Percentiles rank a stretch among this genome's conserved stretches.
phyloP scores from a whole-genome alignment of 1,140 invertebrate species.

The Papilio dardanus region DNA sequence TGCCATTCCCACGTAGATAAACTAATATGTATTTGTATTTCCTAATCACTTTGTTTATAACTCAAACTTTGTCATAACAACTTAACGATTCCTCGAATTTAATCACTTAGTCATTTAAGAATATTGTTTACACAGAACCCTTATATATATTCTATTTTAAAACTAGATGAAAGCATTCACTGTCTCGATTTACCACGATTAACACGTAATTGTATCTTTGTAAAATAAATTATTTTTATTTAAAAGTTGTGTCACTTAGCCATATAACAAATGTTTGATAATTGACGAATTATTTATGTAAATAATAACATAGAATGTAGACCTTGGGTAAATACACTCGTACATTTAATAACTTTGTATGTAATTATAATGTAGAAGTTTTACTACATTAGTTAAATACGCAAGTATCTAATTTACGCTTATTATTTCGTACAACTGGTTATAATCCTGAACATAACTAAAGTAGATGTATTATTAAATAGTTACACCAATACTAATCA shows the following conservation, averaged over 20 bases:
- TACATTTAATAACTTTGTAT: neutral
- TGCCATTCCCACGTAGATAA: no score
- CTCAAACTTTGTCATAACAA: no score
- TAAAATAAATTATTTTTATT: no score
- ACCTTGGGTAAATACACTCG: neutral
- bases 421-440: neutral
- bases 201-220: no score
- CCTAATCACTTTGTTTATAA: no score
- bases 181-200: neutral
- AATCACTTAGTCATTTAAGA: no score
- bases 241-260: no score
- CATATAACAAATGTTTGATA: neutral
- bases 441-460: neutral
- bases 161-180: no score
- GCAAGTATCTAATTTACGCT: neutral
- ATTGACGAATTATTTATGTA: neutral
- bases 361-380: neutral
- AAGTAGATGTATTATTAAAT: neutral
- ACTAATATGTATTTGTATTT: no score
- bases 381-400: neutral
- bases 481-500: neutral
- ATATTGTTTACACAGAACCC: no score
- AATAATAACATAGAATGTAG: neutral
- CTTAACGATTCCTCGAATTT: no score
- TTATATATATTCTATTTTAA: no score